phyloP scores from a whole-genome alignment of 2,888 invertebrate genomes.

The Maniola hyperantus region DNA sequence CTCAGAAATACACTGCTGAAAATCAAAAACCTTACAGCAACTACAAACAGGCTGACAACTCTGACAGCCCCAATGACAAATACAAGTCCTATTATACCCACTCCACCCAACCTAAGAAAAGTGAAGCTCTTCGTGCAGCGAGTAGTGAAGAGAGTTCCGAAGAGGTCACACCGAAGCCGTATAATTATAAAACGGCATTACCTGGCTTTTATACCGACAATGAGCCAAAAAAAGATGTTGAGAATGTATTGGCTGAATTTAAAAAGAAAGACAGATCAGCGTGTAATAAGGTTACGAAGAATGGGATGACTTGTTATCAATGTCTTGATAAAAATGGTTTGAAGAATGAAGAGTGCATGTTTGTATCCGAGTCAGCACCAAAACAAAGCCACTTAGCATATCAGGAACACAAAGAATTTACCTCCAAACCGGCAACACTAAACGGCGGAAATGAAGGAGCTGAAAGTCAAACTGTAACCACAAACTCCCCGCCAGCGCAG shows the following conservation, averaged over 20 bases:
- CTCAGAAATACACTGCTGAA: constrained; percentile 55
- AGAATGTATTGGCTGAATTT: constrained; percentile 88
- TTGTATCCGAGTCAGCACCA: constrained; percentile 86
- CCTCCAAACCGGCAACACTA: constrained; percentile 70
- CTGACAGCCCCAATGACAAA: constrained; percentile 59
- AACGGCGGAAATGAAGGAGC: constrained; percentile 64
- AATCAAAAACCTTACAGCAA: constrained; percentile 55
- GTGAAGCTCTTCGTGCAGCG: constrained; percentile 64
- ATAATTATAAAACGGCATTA: constrained; percentile 74
- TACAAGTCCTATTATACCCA: constrained; percentile 73
- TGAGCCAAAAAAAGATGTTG: constrained; percentile 85
- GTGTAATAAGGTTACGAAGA: constrained; percentile 87
- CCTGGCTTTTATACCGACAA: constrained; percentile 79
- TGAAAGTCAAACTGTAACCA: constrained; percentile 69
- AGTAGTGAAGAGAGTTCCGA: constrained; percentile 63
- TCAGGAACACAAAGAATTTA: constrained; percentile 85
- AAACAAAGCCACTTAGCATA: constrained; percentile 85
- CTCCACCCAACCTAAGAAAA: constrained; percentile 64
- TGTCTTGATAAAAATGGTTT: constrained; percentile 87
- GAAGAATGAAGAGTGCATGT: constrained; percentile 91
- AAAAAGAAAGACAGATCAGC: constrained; percentile 87
- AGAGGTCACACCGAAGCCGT: constrained; percentile 63
- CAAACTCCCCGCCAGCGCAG: constrained; percentile 59
- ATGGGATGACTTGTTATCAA: constrained; percentile 90
- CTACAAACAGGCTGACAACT: constrained; percentile 55